Percentiles rank a stretch among this genome's conserved stretches.
Conservation (phyloP, 2,113 vertebrate genomes). For the Calonectris borealis region DNA sequence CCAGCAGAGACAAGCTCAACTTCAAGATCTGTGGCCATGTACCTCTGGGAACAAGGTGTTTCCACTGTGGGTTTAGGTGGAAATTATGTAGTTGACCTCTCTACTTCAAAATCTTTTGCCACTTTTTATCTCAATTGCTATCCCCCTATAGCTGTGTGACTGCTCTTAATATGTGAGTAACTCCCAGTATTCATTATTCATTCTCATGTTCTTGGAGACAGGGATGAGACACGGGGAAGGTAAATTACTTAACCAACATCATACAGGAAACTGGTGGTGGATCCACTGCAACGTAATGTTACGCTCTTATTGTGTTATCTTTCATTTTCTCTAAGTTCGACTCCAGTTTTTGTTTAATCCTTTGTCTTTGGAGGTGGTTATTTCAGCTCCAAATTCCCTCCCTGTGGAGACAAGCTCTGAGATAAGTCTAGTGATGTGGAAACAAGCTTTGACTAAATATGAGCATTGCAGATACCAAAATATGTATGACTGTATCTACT, state of each 20-base stretch:
- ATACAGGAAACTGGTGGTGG: background rate
- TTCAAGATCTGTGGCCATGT: background rate
- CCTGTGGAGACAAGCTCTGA: background rate
- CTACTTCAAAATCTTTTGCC: background rate
- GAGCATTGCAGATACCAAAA: background rate
- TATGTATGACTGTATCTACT: no score
- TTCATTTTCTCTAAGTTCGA: background rate
- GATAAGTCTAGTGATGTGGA: background rate
- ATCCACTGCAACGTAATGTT: background rate
- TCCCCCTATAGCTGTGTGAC: background rate
- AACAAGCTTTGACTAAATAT: background rate
- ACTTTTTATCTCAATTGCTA: background rate
- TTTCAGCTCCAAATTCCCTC: background rate
- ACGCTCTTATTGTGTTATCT: background rate
- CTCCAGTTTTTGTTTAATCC: background rate
- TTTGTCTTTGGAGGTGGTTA: background rate
- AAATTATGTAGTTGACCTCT: background rate
- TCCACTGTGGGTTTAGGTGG: background rate
- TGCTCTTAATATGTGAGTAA: background rate
- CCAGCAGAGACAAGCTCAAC: background rate
- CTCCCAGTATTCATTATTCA: background rate
- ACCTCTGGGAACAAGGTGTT: background rate
- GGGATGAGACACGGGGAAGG: background rate
- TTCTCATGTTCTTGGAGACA: background rate
- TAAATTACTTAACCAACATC: background rate